These are phyloP conservation scores for Polyommatus iphigenia DNA, from an alignment of 2,888 invertebrate species.

Conservation along the genomic window DNA sequence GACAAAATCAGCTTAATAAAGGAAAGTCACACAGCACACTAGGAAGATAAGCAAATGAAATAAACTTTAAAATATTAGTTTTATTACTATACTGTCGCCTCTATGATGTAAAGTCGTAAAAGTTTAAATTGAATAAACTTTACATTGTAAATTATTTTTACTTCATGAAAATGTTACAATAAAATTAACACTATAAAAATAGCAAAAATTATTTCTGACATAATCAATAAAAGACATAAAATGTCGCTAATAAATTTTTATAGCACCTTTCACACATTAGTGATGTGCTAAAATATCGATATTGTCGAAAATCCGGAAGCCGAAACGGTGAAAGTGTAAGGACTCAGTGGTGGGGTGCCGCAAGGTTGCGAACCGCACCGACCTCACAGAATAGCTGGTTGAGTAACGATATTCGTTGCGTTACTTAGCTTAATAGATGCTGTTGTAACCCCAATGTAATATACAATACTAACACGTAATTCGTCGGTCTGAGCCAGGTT, in stretches of 20 bases:
- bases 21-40: no score
- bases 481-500: slow-evolving; percentile 30
- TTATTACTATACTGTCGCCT: neutral
- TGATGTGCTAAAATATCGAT: slow-evolving; percentile 14
- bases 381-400: slow-evolving; percentile 68
- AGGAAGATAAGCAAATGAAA: neutral
- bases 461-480: slow-evolving; percentile 31
- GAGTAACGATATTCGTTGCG: slow-evolving; percentile 74
- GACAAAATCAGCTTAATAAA: no score
- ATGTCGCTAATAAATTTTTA: neutral
- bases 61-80: neutral
- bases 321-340: slow-evolving; percentile 70
- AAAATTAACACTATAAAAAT: no score
- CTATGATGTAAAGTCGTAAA: neutral
- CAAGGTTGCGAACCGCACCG: slow-evolving; percentile 73
- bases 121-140: neutral
- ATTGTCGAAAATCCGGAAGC: slow-evolving; percentile 42
- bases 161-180: no score
- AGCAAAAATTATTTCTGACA: no score
- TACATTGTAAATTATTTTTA: neutral
- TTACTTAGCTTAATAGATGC: slow-evolving; percentile 59
- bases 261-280: slow-evolving; percentile 15
- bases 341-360: slow-evolving; percentile 51
- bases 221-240: neutral
- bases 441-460: slow-evolving; percentile 36